Base-by-base conservation (phyloP, 2,113 vertebrate genomes). In the Phyllopteryx taeniolatus region DNA sequence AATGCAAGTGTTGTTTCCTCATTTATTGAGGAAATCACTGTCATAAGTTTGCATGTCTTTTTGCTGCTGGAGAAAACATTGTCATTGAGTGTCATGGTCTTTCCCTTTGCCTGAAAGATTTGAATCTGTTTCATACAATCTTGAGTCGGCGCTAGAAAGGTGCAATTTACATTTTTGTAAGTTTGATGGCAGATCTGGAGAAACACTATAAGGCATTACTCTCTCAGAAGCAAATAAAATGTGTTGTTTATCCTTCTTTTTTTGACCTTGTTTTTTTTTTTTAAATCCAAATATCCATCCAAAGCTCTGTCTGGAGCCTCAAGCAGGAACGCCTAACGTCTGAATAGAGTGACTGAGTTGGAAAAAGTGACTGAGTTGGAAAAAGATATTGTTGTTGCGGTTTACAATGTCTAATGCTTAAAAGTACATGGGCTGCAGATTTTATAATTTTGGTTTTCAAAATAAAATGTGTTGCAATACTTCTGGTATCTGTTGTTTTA, bases 1-100 rank as follows among this genome's bases (percentile, higher is more conserved):
- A 64, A 82, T 84, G 78, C 80, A 61, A 83, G 78, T 74, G 73
- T 71, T 67, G 64, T 71, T 77, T 72, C 27, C 63, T 82, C 79
- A 71, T 90, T 87, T 86, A 82, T 81, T 84, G 79, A 81, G 68
- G 77, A 85, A 85, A 90, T 84, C 82, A 82, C 71, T 80, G 82
- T 83, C 84, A 85, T 82, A 81, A 83, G 74, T 86, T 87, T 86
- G 79, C 87, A 82, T 78, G 75, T 75, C 62, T 82, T 78, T 83
- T 78, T 87, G 80, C 76, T 75, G 66, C 80, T 46, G 69, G 79
- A 79, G 80, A 84, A 86, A 88, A 85, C 82, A 80, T 73, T 85
- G 81, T 86, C 85, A 83, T 78, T 80, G 79, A 72, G 74, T 82
- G 80, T 79, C 79, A 82, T 80, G 68, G 74, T 68, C 56, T 69